A percentile compares a stretch with the other conserved stretches of the same genome.
phyloP scores from a whole-genome alignment of 2,113 vertebrate genomes.

The Prochilodus magdalenae region DNA sequence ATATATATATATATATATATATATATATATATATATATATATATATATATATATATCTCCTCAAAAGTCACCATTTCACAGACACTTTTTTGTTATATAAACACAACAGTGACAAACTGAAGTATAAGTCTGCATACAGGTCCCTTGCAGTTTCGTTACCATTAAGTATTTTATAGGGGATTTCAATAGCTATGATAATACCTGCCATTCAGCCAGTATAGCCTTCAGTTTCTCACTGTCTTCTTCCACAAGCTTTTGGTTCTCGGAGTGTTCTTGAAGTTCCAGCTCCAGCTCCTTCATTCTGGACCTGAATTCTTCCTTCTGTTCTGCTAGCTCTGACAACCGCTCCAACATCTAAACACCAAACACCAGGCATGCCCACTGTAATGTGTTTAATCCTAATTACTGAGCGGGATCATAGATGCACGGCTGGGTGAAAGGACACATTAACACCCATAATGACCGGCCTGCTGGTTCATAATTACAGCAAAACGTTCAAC shows the following conservation, averaged over 20 bases:
- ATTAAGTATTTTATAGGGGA: not conserved
- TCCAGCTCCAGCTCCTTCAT: conserved; percentile 37
- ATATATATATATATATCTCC: too few species aligned
- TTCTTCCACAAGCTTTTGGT: conserved; percentile 29
- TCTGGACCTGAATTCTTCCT: conserved; percentile 29
- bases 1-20: too few species aligned
- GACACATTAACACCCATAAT: too few species aligned
- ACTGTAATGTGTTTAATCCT: not conserved
- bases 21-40: too few species aligned
- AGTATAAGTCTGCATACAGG: too few species aligned
- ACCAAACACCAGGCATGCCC: not conserved
- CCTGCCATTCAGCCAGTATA: conserved; percentile 49
- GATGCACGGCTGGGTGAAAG: not conserved
- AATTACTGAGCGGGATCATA: not conserved
- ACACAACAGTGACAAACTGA: not conserved
- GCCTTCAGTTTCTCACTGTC: conserved; percentile 39
- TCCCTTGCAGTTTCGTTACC: too few species aligned
- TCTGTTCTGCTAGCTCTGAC: conserved; percentile 24
- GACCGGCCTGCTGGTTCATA: too few species aligned
- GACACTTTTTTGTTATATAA: not conserved
- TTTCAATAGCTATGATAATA: conserved; percentile 7
- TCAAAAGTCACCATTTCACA: too few species aligned
- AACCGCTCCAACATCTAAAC: conserved; percentile 45
- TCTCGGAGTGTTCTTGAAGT: conserved; percentile 22
- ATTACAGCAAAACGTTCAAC: too few species aligned